Base-by-base conservation (phyloP, 1,140 invertebrate genomes). In the Ceratoteleas bidentatus region DNA sequence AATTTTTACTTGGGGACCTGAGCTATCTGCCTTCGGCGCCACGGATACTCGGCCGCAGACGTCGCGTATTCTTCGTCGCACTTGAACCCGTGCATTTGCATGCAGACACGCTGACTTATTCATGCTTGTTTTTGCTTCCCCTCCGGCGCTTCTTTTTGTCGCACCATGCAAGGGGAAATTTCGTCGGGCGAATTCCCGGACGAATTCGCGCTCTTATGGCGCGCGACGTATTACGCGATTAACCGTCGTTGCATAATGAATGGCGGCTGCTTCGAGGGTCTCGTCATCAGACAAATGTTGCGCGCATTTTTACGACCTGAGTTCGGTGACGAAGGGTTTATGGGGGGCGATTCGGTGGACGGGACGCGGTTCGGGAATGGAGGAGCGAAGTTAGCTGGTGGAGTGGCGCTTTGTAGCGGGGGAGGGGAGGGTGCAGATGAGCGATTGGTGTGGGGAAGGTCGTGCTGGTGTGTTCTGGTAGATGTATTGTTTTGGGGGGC, bases 21-120 rank as follows among this genome's bases (percentile, higher is more conserved):
- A 57, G 57, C 76, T 70, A 76, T 76, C 73, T 75, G 75, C 81
- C 75, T 79, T 83, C 66, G 82, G 76, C 76, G 82, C 82, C 82
- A 45, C 40, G 72, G 61, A 78, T 80, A 66, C 65, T 70, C 64
- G 66, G 76, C 66, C 68, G 52, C 47, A 49, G 61, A 56, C 62
- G 54, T 61, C 58, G 13, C 40, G 73, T 33, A 36, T 69, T 69
- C 57, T 60, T 56, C 70, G 72, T 72, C 61, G 52, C 76, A 68
- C 64, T 54, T 72, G 57, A 69, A 65, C 34, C 38, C 60, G 72
- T 60, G 75, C 75, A 75, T 83, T 83, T 83, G 72, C 81, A 79
- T 83, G 75, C 75, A 65, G 75, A 70, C 74, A 66, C 56, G 36
- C 73, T 78, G 43, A 83, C 14, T 83, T 83, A 78, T 78, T 78